Evolutionary conservation across 2,113 vertebrate genomes (phyloP), one percentile per base, ranked within the genome.

Genomic region (Peromyscus maniculatus): DNA sequence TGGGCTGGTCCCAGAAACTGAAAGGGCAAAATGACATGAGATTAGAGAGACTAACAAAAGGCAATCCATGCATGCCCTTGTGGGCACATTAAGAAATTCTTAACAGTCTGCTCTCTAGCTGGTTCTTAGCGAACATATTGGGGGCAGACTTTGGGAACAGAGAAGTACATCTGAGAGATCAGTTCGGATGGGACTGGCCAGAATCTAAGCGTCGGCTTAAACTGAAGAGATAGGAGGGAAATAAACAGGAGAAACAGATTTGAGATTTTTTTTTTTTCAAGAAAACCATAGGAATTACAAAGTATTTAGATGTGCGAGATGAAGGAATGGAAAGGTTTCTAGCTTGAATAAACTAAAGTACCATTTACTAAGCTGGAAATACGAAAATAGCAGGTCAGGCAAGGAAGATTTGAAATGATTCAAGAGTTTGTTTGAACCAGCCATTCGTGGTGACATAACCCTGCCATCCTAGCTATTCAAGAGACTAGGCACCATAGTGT

Each of bases 1-100:
- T 59, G 64, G 83, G 87, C 59, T 96, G 62, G 66, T 94, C 67
- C 83, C 67, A 95, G 78, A 71, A 97, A 91, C 87, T 79, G 62
- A 94, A 87, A 95, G 57, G 43, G 91, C 1, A 9, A 77, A 89
- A 83, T 89, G 55, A 78, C 66, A 83, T 82, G 46, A 96, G 72
- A 10, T 72, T 64, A n/a, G 79, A 86, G 71, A 92, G 80, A 67
- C 16, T 72, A 93, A n/a, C 8, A 46, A 95, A 93, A 89, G 39
- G 39, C 62, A 91, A 52, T 49, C 26, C 24, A 78, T 49, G 74
- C 24, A 2, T 57, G 31, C 3, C 46, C 67, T 79, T 57, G 9
- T 62, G 93, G 46, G 39, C 52, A 43, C 26, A 82, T 77, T 28
- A 80, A 93, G 67, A 74, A 43, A 49, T 57, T 82, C 67, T 94